Percentiles rank a stretch among this genome's conserved stretches.
Conservation (phyloP, 2,113 vertebrate species). For the Aegotheles bennettii region DNA sequence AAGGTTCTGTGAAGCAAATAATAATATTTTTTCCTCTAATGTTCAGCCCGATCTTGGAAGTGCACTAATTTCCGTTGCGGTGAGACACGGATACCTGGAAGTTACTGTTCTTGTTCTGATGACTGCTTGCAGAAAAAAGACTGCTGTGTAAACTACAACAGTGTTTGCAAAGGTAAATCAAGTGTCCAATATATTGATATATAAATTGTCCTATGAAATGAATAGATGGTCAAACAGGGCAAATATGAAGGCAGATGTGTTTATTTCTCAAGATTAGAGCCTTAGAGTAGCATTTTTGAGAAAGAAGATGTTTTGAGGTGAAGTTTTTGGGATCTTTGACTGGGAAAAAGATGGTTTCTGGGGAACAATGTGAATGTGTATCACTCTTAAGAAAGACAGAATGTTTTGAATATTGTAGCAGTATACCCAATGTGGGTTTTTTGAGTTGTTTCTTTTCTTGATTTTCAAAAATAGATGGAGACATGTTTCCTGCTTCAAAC, state of each 20-base stretch:
- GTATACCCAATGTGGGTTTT: fast-evolving
- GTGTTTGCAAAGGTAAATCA: conserved; percentile 73
- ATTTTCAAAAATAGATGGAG: background rate
- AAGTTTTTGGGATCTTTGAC: background rate
- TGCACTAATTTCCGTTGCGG: conserved; percentile 79
- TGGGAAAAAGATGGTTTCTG: background rate
- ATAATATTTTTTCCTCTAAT: background rate
- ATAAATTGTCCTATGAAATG: background rate
- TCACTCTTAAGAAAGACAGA: background rate
- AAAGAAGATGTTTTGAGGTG: background rate
- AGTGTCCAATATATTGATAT: background rate
- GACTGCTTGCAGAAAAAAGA: conserved; percentile 75
- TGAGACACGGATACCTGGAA: conserved; percentile 67
- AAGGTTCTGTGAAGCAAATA: background rate
- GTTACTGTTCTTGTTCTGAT: conserved; percentile 78
- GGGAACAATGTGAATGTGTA: background rate
- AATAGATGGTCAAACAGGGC: background rate
- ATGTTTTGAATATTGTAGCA: background rate
- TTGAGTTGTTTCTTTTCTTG: background rate
- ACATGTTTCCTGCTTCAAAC: background rate
- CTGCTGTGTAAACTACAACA: conserved; percentile 78
- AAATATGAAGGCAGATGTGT: background rate
- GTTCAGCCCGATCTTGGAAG: conserved; percentile 72
- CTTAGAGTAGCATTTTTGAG: background rate
- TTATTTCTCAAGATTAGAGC: background rate